A percentile compares a stretch with the other conserved stretches of the same genome.
Conservation (phyloP, 1,140 invertebrate species). For the Adelges cooleyi region DNA sequence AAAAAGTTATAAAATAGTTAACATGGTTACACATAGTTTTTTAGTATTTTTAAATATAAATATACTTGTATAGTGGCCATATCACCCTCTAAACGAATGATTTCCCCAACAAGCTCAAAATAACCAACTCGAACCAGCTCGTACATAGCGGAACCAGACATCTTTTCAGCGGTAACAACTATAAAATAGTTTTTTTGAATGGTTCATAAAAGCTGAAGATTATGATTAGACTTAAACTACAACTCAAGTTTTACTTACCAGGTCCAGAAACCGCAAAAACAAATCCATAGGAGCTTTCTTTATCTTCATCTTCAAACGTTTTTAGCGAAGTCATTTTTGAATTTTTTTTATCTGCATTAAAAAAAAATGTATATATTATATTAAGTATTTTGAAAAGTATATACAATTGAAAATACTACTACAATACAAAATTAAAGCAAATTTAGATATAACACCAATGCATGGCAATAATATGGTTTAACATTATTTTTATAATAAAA, state of each 20-base stretch:
- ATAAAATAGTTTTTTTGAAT: conserved; percentile 34
- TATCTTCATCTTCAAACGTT: conserved; percentile 71
- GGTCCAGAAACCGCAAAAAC: conserved; percentile 95
- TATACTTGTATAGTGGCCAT: conserved; percentile 95
- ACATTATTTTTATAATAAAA: no score
- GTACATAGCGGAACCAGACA: conserved; percentile 99
- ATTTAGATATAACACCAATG: no score
- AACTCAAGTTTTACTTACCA: conserved; percentile 51
- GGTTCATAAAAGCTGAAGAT: neutral
- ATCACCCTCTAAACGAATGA: conserved; percentile 97
- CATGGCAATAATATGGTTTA: no score
- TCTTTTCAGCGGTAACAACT: conserved; percentile 98
- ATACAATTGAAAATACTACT: no score
- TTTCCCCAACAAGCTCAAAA: conserved; percentile 95
- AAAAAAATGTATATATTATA: no score
- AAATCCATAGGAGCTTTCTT: conserved; percentile 82
- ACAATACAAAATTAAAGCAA: no score
- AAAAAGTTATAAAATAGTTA: conserved; percentile 11
- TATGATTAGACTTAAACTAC: neutral
- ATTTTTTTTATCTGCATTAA: conserved; percentile 2
- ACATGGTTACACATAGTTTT: neutral
- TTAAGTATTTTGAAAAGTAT: no score
- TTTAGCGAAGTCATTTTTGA: conserved; percentile 35
- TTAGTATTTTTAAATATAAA: neutral
- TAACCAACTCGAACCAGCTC: conserved; percentile 98